Percentiles rank a stretch among this genome's conserved stretches.
Conservation (phyloP, 2,113 vertebrate genomes). For the Pipa parva region DNA sequence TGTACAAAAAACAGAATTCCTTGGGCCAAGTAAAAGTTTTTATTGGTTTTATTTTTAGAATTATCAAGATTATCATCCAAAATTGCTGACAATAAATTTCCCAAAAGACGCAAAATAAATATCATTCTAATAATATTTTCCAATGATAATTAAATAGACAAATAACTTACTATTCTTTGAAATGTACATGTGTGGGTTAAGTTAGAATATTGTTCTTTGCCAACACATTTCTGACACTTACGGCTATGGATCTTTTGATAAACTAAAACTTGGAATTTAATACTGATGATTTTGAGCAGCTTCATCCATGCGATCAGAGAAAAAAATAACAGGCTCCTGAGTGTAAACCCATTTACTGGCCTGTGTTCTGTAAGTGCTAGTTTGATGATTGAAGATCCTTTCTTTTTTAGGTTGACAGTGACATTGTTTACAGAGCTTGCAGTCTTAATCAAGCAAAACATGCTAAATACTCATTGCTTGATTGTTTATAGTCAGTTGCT, state of each 20-base stretch:
- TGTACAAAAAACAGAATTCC: too few species aligned
- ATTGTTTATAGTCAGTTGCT: background rate
- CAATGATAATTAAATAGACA: too few species aligned
- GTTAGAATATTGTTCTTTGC: background rate
- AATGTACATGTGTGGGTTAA: background rate
- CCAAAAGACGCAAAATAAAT: too few species aligned
- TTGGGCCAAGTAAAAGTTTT: too few species aligned
- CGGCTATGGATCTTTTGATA: constrained; percentile 20
- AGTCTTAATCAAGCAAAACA: background rate
- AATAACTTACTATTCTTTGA: background rate
- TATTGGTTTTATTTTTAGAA: too few species aligned
- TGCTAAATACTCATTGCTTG: background rate
- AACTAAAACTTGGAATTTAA: constrained; percentile 67
- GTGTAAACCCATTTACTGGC: constrained; percentile 82
- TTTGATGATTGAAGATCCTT: constrained; percentile 81
- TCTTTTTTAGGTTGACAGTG: constrained; percentile 48
- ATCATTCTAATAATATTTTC: too few species aligned
- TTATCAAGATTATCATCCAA: too few species aligned
- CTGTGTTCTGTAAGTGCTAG: constrained; percentile 83
- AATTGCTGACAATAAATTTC: too few species aligned
- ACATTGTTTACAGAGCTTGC: background rate
- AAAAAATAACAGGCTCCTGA: constrained; percentile 90
- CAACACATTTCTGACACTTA: background rate
- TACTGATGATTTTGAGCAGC: constrained; percentile 86
- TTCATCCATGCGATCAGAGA: constrained; percentile 84